Conservation (phyloP, 2,797 vertebrate species). For the Peromyscus attwateri region DNA sequence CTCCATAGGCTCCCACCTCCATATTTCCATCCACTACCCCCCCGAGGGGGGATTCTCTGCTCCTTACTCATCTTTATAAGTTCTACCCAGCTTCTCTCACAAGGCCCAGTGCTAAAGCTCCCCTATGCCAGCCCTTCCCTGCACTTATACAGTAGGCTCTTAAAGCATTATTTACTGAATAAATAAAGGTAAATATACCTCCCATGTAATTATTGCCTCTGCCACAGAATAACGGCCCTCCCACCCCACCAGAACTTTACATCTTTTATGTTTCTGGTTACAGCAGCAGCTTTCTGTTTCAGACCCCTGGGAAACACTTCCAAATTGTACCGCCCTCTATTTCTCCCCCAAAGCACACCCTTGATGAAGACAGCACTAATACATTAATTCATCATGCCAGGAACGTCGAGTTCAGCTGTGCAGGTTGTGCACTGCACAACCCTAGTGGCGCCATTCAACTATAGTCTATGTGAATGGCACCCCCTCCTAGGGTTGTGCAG, state of each 20-base stretch:
- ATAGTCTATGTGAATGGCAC: conserved; percentile 83
- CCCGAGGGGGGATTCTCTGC: neutral
- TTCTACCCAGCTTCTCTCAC: conserved; percentile 3
- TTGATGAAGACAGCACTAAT: conserved; percentile 49
- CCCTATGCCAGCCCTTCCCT: conserved; percentile 8
- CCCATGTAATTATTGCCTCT: neutral
- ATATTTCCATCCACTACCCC: neutral
- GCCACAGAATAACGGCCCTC: neutral
- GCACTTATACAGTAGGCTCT: neutral
- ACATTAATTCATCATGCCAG: conserved; percentile 13
- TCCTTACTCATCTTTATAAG: neutral
- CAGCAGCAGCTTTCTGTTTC: conserved; percentile 18
- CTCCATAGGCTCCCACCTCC: neutral
- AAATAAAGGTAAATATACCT: conserved; percentile 9
- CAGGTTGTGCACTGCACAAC: conserved; percentile 81
- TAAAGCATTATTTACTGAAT: conserved; percentile 28
- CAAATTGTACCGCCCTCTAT: neutral
- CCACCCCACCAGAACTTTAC: neutral
- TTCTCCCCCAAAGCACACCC: neutral
- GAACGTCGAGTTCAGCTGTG: conserved; percentile 72
- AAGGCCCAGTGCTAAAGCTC: conserved; percentile 1
- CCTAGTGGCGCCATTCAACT: conserved; percentile 85
- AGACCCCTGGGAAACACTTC: neutral
- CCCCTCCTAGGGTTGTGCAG: conserved; percentile 83
- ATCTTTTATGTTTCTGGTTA: conserved; percentile 38